Evolutionary conservation across 37 sponge, comb jelly and placozoan species (phyloP), one percentile per base, ranked within the genome.

Genomic region (Axinella damicornis): DNA sequence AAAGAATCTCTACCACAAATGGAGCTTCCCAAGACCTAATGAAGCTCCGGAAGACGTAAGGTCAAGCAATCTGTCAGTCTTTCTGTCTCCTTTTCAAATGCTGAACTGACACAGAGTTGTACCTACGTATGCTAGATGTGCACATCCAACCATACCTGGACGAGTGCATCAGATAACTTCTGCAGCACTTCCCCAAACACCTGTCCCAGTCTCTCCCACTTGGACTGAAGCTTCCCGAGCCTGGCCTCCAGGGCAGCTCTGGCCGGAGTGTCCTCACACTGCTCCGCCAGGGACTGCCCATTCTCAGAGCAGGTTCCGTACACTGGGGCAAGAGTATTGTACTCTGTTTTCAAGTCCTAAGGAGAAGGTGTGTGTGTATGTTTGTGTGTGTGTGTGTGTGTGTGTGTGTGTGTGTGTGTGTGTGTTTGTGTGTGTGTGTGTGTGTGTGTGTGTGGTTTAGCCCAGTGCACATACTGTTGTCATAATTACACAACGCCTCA

Each of bases 331-430:
- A 75, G 69, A 24, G 72, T 72, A 39, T 81, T 81, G 57, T 87
- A 87, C 54, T 82, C 73, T 6, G 61, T 37, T 73, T 86, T 86
- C 56, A 91, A 61, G 38, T 2, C 65, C 92, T 91, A 65, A n/a
- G 69, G n/a, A n/a, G n/a, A n/a, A n/a, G n/a, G n/a, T 25, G 63
- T 61, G 63, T 61, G 12, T 61, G 12, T 61, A 11, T 11, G 12
- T 61, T 2, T 61, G 12, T 11, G 27, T 61, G 12, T 61, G 2
- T 61, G 63, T 61, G 12, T 61, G 63, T n/a, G n/a, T n/a, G n/a
- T n/a, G n/a, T n/a, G n/a, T n/a, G n/a, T n/a, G n/a, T n/a, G 46
- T 46, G 46, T 9, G 46, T 46, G 6, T 9, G 9, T 46, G 46
- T 12, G 9, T 46, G 46, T 9, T 12, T 46, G 46, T 46, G 46